Evolutionary conservation across 2,888 invertebrate genomes (phyloP).

Genomic region (Drosophila conformis): DNA sequence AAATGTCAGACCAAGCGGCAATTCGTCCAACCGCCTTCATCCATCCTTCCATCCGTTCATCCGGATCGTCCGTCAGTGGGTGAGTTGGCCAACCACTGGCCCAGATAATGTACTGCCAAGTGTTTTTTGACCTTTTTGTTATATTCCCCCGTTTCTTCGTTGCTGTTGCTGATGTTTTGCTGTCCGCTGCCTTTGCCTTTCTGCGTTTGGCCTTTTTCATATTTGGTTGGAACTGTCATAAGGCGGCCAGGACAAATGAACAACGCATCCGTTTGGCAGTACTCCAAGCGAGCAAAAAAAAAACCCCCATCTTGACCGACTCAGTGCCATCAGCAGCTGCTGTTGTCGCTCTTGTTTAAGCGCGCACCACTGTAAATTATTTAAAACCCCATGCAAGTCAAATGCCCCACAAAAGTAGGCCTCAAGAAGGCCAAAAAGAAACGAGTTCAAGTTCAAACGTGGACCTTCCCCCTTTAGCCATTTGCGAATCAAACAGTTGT

Average conservation of each 20-base stretch:
- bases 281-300: conserved; percentile 27
- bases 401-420: conserved; percentile 41
- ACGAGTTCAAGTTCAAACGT: conserved; percentile 61
- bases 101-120: conserved; percentile 79
- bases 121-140: conserved; percentile 73
- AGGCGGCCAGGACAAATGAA: conserved; percentile 38
- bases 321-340: conserved; percentile 47
- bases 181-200: conserved; percentile 28
- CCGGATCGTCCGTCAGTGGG: conserved; percentile 42
- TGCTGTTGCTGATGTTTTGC: conserved; percentile 28
- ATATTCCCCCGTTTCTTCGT: conserved; percentile 11
- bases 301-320: conserved; percentile 10
- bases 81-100: conserved; percentile 64
- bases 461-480: background rate
- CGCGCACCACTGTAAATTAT: conserved; percentile 52
- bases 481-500: background rate
- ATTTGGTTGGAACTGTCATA: conserved; percentile 57
- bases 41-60: conserved; percentile 8
- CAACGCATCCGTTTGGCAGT: conserved; percentile 47
- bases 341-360: conserved; percentile 43
- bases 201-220: conserved; percentile 50
- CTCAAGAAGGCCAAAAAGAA: conserved; percentile 12
- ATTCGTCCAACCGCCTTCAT: conserved; percentile 51
- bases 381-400: conserved; percentile 64
- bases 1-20: conserved; percentile 68